phyloP scores from a whole-genome alignment of 2,797 vertebrate species.

The Chaetodon trifasciatus region DNA sequence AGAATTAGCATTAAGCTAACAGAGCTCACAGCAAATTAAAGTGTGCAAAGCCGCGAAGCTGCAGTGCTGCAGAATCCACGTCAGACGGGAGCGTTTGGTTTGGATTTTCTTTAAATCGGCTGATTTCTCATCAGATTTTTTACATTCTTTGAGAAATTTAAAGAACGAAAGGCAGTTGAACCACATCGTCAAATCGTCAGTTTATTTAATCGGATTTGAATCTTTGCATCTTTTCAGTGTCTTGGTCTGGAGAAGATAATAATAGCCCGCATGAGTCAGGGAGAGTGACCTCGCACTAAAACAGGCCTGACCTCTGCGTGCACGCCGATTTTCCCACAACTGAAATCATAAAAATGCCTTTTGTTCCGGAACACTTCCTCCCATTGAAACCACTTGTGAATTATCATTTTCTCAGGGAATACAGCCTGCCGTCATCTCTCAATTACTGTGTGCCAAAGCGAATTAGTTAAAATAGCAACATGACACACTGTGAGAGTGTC shows the following conservation, averaged over 20 bases:
- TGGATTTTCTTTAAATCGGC: not conserved
- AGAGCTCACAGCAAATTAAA: no score
- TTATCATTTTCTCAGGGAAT: constrained; percentile 80
- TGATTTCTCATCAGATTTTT: not conserved
- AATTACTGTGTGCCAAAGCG: constrained; percentile 71
- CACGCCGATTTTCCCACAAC: constrained; percentile 67
- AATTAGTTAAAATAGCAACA: constrained; percentile 79
- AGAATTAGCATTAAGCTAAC: no score
- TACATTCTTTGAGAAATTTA: not conserved
- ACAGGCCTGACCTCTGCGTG: constrained; percentile 64
- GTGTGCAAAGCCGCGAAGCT: not conserved
- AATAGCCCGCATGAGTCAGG: constrained; percentile 33
- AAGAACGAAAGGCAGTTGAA: not conserved
- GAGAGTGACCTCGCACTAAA: constrained; percentile 61
- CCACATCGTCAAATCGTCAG: not conserved
- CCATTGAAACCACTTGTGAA: constrained; percentile 81
- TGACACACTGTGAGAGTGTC: constrained; percentile 60
- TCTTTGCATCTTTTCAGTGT: constrained; percentile 5
- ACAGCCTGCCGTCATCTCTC: constrained; percentile 75
- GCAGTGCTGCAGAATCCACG: not conserved
- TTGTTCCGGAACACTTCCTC: constrained; percentile 85
- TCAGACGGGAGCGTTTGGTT: not conserved
- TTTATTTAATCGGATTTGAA: constrained; percentile 1
- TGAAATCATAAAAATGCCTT: constrained; percentile 81
- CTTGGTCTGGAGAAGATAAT: not conserved